Conservation (phyloP, 2,888 invertebrate species). For the Phalangium opilio region DNA sequence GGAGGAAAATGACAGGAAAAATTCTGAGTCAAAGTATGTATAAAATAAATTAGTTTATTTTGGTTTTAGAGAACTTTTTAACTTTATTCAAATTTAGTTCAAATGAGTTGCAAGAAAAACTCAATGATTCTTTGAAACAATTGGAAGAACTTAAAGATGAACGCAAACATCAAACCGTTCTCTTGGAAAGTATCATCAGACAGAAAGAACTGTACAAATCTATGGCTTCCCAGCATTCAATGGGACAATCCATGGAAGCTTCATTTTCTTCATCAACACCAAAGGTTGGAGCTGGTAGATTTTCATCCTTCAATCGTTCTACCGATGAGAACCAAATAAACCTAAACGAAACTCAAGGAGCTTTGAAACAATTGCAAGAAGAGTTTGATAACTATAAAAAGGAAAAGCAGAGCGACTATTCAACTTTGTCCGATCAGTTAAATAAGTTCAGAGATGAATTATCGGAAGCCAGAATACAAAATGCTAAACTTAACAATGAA, state of each 20-base stretch:
- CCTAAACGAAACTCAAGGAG: slow-evolving; percentile 41
- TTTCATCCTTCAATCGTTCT: too few species aligned
- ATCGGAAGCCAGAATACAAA: slow-evolving; percentile 42
- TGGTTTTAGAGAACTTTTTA: too few species aligned
- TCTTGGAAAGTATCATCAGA: slow-evolving; percentile 60
- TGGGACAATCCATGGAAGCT: not conserved
- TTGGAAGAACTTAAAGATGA: slow-evolving; percentile 57
- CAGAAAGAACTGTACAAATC: slow-evolving; percentile 81
- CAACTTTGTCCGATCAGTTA: slow-evolving; percentile 45
- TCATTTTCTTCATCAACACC: not conserved
- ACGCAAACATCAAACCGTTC: slow-evolving; percentile 60
- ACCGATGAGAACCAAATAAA: not conserved
- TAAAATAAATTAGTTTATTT: too few species aligned
- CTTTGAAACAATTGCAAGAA: slow-evolving; percentile 54
- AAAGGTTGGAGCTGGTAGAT: too few species aligned
- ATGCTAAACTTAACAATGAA: slow-evolving; percentile 63
- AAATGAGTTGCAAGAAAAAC: slow-evolving; percentile 31
- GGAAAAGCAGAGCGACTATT: slow-evolving; percentile 46
- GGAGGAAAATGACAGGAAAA: slow-evolving; percentile 66
- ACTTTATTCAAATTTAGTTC: too few species aligned
- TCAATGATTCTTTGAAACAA: slow-evolving; percentile 37
- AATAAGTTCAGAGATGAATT: slow-evolving; percentile 47
- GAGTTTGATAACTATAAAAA: slow-evolving; percentile 70
- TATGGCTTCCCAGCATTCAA: slow-evolving; percentile 23
- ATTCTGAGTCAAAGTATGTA: too few species aligned